These are phyloP conservation scores for Hyposoter dolosus DNA, from an alignment of 2,888 invertebrate genomes.

Conservation along the genomic window DNA sequence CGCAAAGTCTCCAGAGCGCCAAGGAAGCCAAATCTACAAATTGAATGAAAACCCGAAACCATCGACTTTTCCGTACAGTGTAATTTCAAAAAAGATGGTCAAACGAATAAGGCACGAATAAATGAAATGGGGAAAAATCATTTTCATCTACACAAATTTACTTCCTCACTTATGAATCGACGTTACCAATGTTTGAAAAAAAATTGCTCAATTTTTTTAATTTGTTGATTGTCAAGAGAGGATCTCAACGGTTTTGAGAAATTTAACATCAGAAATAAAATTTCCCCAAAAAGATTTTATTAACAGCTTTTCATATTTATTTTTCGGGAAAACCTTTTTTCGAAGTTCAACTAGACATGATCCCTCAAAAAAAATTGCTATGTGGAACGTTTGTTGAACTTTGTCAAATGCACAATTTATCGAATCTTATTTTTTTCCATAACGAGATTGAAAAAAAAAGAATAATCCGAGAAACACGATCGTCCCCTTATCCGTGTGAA, in stretches of 20 bases:
- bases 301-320: neutral
- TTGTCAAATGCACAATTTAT: too few species aligned
- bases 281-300: neutral
- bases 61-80: slow-evolving; percentile 31
- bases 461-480: too few species aligned
- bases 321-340: neutral
- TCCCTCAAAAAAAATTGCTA: too few species aligned
- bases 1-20: slow-evolving; percentile 95
- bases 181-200: neutral
- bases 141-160: neutral
- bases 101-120: neutral
- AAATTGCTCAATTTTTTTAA: neutral
- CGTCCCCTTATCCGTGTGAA: too few species aligned
- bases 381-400: too few species aligned
- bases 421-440: too few species aligned
- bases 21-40: slow-evolving; percentile 88
- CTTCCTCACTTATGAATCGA: neutral
- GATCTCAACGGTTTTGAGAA: neutral
- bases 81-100: neutral
- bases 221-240: neutral
- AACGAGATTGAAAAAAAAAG: too few species aligned
- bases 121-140: neutral
- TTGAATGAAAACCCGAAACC: slow-evolving; percentile 51
- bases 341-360: too few species aligned
- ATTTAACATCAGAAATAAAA: neutral